A percentile compares a stretch with the other conserved stretches of the same genome.
Evolutionary conservation across 2,113 vertebrate genomes (phyloP).

Genomic region (Bungarus multicinctus): DNA sequence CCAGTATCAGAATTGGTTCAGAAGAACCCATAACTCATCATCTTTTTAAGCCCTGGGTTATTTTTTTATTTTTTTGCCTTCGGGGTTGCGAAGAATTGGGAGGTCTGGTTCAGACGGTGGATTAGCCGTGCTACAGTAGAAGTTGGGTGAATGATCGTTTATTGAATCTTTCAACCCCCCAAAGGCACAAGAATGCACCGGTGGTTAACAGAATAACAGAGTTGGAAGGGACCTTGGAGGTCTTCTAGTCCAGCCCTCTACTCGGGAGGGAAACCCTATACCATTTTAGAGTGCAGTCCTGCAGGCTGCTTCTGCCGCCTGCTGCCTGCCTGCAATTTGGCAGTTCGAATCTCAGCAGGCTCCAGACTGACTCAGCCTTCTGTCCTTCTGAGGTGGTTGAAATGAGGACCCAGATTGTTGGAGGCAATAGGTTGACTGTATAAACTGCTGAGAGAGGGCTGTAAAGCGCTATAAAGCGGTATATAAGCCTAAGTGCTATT

Average conservation of each 20-base stretch:
- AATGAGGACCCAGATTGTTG: too few relatives aligned
- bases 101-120: neutral
- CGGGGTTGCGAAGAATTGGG: neutral
- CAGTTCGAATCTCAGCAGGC: too few relatives aligned
- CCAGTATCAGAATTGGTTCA: neutral
- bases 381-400: too few relatives aligned
- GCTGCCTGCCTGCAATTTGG: too few relatives aligned
- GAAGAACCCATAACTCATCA: neutral
- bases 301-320: too few relatives aligned
- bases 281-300: neutral
- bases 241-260: neutral
- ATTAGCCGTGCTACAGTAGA: neutral
- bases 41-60: neutral
- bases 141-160: neutral
- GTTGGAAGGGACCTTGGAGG: neutral
- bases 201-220: neutral
- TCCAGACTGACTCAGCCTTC: too few relatives aligned
- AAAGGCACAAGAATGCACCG: neutral
- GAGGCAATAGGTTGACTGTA: too few relatives aligned
- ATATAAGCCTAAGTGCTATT: too few relatives aligned
- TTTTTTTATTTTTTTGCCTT: neutral
- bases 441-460: too few relatives aligned
- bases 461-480: too few relatives aligned
- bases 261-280: neutral
- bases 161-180: neutral